Evolutionary conservation across 1,140 invertebrate genomes (phyloP).

Genomic region (Glossosoma conforme): DNA sequence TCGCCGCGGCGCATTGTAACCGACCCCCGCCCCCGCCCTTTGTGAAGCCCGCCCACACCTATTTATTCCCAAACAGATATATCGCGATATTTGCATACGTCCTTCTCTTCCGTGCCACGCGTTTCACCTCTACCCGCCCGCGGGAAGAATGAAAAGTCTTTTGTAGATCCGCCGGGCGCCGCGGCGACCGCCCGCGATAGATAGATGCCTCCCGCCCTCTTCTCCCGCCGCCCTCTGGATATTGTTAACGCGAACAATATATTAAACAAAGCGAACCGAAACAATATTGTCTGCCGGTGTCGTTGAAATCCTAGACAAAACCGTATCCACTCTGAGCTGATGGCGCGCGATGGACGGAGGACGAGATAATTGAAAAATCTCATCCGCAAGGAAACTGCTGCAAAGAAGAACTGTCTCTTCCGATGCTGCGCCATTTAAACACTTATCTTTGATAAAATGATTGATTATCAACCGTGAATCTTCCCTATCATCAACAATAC

Average conservation of each 20-base stretch:
- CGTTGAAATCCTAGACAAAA: constrained; percentile 30
- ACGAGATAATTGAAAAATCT: too few relatives aligned
- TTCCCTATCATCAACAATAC: too few relatives aligned
- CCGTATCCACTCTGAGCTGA: constrained; percentile 13
- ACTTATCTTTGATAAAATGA: too few relatives aligned
- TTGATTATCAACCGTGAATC: too few relatives aligned
- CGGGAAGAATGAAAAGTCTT: constrained; percentile 30
- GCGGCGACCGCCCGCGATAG: too few relatives aligned
- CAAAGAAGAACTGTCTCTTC: too few relatives aligned
- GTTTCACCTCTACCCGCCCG: constrained; percentile 1
- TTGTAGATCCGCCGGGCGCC: constrained; percentile 18
- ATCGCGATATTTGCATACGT: constrained; percentile 33
- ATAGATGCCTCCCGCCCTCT: too few relatives aligned
- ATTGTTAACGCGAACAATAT: constrained; percentile 31
- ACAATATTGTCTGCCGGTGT: constrained; percentile 32
- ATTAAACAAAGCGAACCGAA: constrained; percentile 31
- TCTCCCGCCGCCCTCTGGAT: too few relatives aligned
- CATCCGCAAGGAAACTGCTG: too few relatives aligned
- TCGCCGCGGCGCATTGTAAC: constrained; percentile 27
- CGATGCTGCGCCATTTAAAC: too few relatives aligned
- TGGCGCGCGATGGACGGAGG: neutral
- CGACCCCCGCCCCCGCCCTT: constrained; percentile 8
- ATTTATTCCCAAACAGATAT: constrained; percentile 32
- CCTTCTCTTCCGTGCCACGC: neutral
- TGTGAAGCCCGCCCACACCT: constrained; percentile 9